Evolutionary conservation across 2,888 invertebrate species (phyloP).

Genomic region (Cryptus viduatorius): DNA sequence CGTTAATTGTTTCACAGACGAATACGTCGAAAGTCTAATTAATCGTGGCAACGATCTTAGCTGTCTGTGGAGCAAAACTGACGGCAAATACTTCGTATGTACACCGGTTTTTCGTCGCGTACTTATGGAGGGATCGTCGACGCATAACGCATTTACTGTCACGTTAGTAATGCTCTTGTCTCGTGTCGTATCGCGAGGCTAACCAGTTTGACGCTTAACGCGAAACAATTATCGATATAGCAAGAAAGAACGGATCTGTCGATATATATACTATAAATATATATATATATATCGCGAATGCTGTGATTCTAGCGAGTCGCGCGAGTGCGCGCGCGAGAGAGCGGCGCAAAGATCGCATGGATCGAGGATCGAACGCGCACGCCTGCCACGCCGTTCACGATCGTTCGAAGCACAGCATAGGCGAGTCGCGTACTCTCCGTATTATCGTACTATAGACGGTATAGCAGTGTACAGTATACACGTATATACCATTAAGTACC

Average conservation of each 20-base stretch:
- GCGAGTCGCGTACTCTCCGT: constrained; percentile 15
- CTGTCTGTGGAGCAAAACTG: constrained; percentile 42
- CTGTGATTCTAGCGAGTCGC: constrained; percentile 13
- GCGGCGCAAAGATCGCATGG: constrained; percentile 61
- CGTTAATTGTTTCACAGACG: neutral
- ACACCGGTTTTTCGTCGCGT: constrained; percentile 16
- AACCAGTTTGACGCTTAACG: constrained; percentile 66
- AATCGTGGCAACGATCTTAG: constrained; percentile 25
- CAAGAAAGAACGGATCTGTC: constrained; percentile 38
- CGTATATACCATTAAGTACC: constrained; percentile 30
- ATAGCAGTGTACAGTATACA: neutral
- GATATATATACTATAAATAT: constrained; percentile 14
- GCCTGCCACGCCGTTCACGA: constrained; percentile 40
- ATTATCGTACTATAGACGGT: constrained; percentile 10
- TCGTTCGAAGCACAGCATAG: constrained; percentile 27
- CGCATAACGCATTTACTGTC: constrained; percentile 36
- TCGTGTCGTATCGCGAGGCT: constrained; percentile 43
- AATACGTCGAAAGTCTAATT: constrained; percentile 52
- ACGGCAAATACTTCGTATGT: constrained; percentile 39
- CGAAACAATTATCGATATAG: constrained; percentile 68
- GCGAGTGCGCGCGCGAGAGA: constrained; percentile 32
- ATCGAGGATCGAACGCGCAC: constrained; percentile 62
- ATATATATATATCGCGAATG: neutral
- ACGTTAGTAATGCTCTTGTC: constrained; percentile 32
- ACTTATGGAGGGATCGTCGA: constrained; percentile 21